Evolutionary conservation across 2,888 invertebrate genomes (phyloP).

Genomic region (Microctonus brassicae): DNA sequence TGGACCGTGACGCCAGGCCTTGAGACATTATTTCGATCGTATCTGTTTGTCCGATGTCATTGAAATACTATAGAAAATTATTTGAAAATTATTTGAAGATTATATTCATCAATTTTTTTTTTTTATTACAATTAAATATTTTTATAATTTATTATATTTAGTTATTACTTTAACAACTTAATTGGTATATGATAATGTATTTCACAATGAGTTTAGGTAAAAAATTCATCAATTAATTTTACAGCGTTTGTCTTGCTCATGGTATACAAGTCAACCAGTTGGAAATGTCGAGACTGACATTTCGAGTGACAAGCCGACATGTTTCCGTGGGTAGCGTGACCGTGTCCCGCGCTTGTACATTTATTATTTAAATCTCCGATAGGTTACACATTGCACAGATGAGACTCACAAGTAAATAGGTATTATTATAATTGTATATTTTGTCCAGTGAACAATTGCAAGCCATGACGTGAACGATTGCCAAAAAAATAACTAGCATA

Average conservation of each 20-base stretch:
- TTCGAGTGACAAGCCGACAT: constrained; percentile 66
- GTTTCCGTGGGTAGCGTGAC: constrained; percentile 64
- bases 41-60: constrained; percentile 6
- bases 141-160: no score
- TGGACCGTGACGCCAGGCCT: constrained; percentile 39
- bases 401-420: constrained; percentile 58
- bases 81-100: no score
- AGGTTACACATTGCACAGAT: constrained; percentile 59
- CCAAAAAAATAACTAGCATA: no score
- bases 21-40: constrained; percentile 26
- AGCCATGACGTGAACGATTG: no score
- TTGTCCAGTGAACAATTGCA: no score
- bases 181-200: background rate
- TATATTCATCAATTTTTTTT: background rate
- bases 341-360: constrained; percentile 60
- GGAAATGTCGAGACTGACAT: constrained; percentile 60
- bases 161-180: background rate
- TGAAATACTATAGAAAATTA: constrained; percentile 6
- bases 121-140: constrained; percentile 24
- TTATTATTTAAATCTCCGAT: constrained; percentile 66
- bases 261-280: constrained; percentile 53
- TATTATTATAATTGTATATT: no score
- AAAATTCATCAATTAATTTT: constrained; percentile 67
- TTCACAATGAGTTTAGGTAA: constrained; percentile 4
- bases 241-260: constrained; percentile 27